These are phyloP conservation scores for Eumacrocentrus americanus DNA, from an alignment of 2,888 invertebrate species.

Conservation along the genomic window DNA sequence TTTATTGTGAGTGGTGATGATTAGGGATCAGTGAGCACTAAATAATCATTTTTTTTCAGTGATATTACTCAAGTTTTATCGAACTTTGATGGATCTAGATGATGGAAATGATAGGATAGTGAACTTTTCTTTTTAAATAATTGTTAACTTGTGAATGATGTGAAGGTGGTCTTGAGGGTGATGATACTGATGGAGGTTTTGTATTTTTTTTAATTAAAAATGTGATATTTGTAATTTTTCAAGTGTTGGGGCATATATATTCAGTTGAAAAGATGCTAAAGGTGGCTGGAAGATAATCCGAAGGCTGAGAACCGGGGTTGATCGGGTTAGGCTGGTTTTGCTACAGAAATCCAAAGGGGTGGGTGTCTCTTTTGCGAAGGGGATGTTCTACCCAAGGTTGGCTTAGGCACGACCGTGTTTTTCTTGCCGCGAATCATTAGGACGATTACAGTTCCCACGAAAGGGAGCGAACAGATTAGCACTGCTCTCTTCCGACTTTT, in stretches of 20 bases:
- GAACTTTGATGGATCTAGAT: too few relatives aligned
- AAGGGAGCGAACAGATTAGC: conserved; percentile 58
- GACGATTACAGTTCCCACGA: conserved; percentile 57
- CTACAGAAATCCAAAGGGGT: conserved; percentile 32
- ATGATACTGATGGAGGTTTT: too few relatives aligned
- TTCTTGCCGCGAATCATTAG: conserved; percentile 61
- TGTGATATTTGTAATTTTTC: not conserved
- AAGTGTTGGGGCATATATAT: not conserved
- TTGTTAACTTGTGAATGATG: too few relatives aligned
- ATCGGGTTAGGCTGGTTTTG: conserved; percentile 46
- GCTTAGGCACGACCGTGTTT: conserved; percentile 58
- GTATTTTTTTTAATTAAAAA: too few relatives aligned
- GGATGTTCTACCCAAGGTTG: conserved; percentile 50
- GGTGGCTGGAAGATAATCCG: conserved; percentile 42
- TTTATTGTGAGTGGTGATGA: not conserved
- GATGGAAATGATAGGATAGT: too few relatives aligned
- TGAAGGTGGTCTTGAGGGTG: too few relatives aligned
- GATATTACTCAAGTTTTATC: not conserved
- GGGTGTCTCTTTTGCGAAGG: conserved; percentile 47
- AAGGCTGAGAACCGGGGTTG: conserved; percentile 45
- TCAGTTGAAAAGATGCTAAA: conserved; percentile 20
- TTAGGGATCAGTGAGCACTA: not conserved
- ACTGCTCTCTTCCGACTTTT: conserved; percentile 10
- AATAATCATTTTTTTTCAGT: not conserved
- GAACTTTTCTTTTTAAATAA: not conserved